Percentiles rank a stretch among this genome's conserved stretches.
Evolutionary conservation across 1,140 invertebrate species (phyloP).

Genomic region (Kradibia gibbosae): DNA sequence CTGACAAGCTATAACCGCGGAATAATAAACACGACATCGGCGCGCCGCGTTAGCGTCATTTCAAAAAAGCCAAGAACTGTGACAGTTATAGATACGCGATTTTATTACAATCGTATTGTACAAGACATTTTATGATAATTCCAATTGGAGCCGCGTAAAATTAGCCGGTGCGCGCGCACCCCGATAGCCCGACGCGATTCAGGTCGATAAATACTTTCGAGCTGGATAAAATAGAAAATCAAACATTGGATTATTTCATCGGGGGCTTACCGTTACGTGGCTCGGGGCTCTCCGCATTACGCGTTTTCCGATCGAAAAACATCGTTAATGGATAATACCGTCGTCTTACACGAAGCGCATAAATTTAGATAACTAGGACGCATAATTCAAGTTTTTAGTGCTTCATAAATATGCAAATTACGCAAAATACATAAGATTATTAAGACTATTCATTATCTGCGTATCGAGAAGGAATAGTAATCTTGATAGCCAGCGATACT

Average conservation of each 20-base stretch:
- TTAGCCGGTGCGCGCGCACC: background rate
- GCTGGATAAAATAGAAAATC: conserved; percentile 19
- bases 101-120: background rate
- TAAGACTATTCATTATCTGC: background rate
- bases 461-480: background rate
- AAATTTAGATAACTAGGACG: conserved; percentile 2
- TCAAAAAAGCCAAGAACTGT: background rate
- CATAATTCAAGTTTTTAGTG: background rate
- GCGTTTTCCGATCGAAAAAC: background rate
- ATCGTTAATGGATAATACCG: background rate
- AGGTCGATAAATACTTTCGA: conserved; percentile 25
- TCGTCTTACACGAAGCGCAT: background rate
- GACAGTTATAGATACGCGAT: background rate
- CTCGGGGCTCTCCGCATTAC: background rate
- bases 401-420: conserved; percentile 1
- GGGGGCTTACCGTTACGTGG: conserved; percentile 14
- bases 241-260: conserved; percentile 11
- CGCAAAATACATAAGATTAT: background rate
- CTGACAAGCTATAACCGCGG: too few species aligned
- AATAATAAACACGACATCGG: background rate
- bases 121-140: background rate
- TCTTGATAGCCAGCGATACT: background rate
- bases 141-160: background rate
- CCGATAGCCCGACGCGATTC: conserved; percentile 17
- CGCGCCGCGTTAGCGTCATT: background rate